Evolutionary conservation across 2,888 invertebrate species (phyloP), one percentile per base, ranked within the genome.

Genomic region (Nomada fucata): DNA sequence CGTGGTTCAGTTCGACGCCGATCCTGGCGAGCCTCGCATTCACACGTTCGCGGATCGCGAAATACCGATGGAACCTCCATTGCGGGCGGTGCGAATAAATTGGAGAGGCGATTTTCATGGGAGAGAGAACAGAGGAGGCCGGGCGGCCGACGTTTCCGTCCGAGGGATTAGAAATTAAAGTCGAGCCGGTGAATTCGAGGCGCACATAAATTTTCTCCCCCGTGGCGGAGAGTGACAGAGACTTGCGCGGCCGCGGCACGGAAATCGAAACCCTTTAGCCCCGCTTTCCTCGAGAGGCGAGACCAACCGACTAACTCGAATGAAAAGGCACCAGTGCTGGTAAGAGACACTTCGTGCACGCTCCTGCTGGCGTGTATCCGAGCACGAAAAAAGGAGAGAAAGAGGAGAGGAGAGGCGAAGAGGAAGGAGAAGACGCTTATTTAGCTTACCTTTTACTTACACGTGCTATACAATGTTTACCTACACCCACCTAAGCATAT

Each of bases 401-500:
- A 55, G 50, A 79, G 72, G 29, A 61, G 42, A 70, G 57, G 53
- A 20, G 60, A 10, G 29, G 18, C 52, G 20, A 71, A 67, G 59
- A 70, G 76, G 68, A 52, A 68, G 76, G 70, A 71, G 82, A 83
- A 76, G 78, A 90, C 87, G 88, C 90, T 91, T 92, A 89, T 91
- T 89, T 91, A 90, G 90, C 89, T 91, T 91, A 87, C 88, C 88
- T 91, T 91, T 91, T 88, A 88, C 89, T 90, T 89, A 91, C 89
- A 86, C 89, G 87, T 84, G 89, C 87, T 88, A 88, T 91, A 91
- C 90, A 91, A 90, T 92, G 89, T 92, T 91, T 91, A 89, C 90
- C 88, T 90, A 90, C 90, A 90, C 88, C 90, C 89, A 89, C 88
- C 89, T 86, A 89, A 91, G 89, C 86, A 90, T 89, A 87, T 89